Evolutionary conservation across 2,888 invertebrate genomes (phyloP).

Genomic region (Pristionchus fissidentatus): DNA sequence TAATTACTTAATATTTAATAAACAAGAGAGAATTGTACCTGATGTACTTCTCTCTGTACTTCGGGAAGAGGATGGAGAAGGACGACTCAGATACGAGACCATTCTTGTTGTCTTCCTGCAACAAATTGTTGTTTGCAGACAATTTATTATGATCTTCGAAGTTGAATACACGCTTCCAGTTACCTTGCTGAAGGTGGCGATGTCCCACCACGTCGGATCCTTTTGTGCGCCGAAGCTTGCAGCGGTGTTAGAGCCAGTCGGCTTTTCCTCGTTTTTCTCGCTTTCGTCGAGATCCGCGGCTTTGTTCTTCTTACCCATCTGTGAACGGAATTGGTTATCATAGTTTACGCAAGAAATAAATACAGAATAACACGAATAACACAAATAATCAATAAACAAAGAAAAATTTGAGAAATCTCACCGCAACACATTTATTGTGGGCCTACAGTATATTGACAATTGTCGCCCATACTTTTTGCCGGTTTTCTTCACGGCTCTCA

Average conservation of each 20-base stretch:
- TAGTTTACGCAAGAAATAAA: no score
- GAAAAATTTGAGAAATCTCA: background rate
- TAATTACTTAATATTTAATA: background rate
- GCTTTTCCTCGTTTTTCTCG: slow-evolving; percentile 27
- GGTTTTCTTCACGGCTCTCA: no score
- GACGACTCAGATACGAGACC: slow-evolving; percentile 92
- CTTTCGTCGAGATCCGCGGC: background rate
- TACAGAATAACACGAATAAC: background rate
- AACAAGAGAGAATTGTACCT: slow-evolving; percentile 42
- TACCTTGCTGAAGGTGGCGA: slow-evolving; percentile 83
- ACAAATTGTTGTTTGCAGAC: slow-evolving; percentile 75
- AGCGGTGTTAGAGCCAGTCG: slow-evolving; percentile 17
- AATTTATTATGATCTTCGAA: background rate
- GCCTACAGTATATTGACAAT: no score
- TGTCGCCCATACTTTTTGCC: no score
- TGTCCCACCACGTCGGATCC: slow-evolving; percentile 77
- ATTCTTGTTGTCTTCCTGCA: slow-evolving; percentile 83
- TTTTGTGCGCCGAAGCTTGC: slow-evolving; percentile 64
- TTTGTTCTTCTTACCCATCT: slow-evolving; percentile 46
- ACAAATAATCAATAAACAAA: no score
- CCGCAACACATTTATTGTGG: no score
- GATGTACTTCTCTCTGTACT: slow-evolving; percentile 95
- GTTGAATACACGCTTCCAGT: background rate
- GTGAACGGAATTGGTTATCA: background rate
- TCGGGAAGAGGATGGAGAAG: slow-evolving; percentile 96